These are phyloP conservation scores for Typhlomys cinereus DNA, from an alignment of 2,113 vertebrate genomes.

Conservation along the genomic window DNA sequence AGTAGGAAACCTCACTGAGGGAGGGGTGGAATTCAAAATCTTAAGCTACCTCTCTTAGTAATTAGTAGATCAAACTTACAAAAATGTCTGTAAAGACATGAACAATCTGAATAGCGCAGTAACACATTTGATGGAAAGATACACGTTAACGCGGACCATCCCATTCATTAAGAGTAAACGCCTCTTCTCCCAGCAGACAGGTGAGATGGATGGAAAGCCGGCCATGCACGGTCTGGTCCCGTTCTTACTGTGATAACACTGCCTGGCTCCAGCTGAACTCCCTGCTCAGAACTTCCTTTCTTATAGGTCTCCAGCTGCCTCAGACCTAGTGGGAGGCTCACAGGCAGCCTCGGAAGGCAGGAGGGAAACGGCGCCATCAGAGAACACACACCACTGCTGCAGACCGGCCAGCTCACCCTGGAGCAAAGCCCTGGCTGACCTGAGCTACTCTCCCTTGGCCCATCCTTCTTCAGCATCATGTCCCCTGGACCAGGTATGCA, in stretches of 20 bases:
- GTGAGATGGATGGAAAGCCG: not conserved
- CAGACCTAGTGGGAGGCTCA: not conserved
- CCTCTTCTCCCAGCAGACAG: not conserved
- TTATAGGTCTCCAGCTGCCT: not conserved
- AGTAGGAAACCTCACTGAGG: too few species aligned
- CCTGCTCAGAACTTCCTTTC: not conserved
- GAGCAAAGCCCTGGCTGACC: too few species aligned
- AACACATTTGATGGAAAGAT: not conserved
- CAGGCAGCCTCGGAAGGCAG: too few species aligned
- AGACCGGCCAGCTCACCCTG: too few species aligned
- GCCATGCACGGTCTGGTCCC: not conserved
- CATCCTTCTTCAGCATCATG: not conserved
- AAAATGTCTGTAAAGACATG: not conserved
- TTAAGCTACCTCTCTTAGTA: not conserved
- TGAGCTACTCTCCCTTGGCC: not conserved
- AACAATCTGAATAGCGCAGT: not conserved
- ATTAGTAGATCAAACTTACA: not conserved
- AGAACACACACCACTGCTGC: not conserved
- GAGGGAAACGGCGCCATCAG: not conserved
- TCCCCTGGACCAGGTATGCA: not conserved
- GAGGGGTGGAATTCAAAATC: not conserved
- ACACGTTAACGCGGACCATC: not conserved
- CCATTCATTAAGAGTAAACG: not conserved
- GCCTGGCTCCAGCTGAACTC: too few species aligned
- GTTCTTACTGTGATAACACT: too few species aligned